Conservation (phyloP, 2,113 vertebrate species). For the Crotalus horridus region DNA sequence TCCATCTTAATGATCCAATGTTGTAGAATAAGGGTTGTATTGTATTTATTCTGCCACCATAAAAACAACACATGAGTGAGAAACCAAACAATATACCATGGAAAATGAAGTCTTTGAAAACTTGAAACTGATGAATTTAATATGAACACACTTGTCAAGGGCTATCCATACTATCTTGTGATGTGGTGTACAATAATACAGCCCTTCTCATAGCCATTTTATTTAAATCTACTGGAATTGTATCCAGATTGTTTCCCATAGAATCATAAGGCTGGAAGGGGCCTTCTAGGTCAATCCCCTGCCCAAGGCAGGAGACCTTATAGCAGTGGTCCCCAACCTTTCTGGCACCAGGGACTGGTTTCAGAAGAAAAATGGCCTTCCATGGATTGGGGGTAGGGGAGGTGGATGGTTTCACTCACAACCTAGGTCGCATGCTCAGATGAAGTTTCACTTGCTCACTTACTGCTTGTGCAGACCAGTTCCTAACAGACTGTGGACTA, state of each 20-base stretch:
- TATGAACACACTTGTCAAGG: not conserved
- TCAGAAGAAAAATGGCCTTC: not conserved
- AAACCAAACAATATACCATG: not conserved
- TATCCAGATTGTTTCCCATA: slow-evolving; percentile 10
- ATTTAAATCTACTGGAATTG: not conserved
- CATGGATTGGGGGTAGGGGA: not conserved
- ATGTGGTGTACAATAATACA: too few species aligned
- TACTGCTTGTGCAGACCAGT: not conserved
- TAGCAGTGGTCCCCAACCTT: not conserved
- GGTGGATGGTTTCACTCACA: not conserved
- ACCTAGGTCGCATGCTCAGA: not conserved
- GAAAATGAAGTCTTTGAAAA: not conserved
- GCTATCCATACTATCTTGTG: too few species aligned
- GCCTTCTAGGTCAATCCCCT: not conserved
- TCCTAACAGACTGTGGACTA: not conserved
- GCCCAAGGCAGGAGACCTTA: not conserved
- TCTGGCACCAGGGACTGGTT: not conserved
- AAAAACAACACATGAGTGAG: not conserved
- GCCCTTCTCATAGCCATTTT: too few species aligned
- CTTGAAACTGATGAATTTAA: not conserved
- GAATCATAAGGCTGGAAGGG: not conserved
- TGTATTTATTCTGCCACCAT: not conserved
- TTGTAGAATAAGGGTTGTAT: not conserved
- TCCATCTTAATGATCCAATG: not conserved
- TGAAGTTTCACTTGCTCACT: not conserved